A percentile compares a stretch with the other conserved stretches of the same genome.
phyloP scores from a whole-genome alignment of 2,797 vertebrate genomes.

The Dendrocincla fuliginosa region DNA sequence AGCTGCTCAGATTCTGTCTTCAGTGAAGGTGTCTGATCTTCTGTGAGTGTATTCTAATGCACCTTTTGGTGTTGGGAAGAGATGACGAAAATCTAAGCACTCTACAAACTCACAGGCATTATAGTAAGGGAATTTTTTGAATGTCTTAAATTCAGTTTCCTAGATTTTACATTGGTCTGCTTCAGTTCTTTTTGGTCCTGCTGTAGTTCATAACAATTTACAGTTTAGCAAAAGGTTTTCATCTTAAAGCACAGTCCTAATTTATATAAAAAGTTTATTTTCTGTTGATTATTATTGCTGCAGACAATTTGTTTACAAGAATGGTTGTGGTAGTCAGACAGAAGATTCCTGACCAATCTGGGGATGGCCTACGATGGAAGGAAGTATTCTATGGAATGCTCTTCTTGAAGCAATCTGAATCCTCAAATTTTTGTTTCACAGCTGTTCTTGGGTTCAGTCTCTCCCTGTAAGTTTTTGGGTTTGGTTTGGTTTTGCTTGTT shows the following conservation, averaged over 20 bases:
- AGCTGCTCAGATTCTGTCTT: not conserved
- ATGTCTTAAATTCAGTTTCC: not conserved
- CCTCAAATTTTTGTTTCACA: not conserved
- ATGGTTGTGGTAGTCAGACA: not conserved
- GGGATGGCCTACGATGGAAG: not conserved
- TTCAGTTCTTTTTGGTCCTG: not conserved
- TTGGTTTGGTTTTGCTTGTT: not conserved
- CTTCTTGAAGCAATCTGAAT: not conserved
- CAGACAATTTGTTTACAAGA: not conserved
- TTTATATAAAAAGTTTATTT: not conserved
- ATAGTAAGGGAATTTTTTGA: not conserved
- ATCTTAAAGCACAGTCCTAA: not conserved
- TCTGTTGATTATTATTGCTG: not conserved
- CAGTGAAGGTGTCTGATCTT: not conserved
- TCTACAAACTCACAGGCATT: not conserved
- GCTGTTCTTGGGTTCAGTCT: fast-evolving
- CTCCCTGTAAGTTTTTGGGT: not conserved
- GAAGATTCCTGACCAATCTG: not conserved
- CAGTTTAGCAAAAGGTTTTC: not conserved
- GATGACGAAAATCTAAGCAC: not conserved
- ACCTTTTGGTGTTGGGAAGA: not conserved
- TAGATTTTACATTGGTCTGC: not conserved
- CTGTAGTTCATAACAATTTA: not conserved
- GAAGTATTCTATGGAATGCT: not conserved
- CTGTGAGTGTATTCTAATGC: not conserved